Evolutionary conservation across 2,113 vertebrate genomes (phyloP).

Genomic region (Ochotona curzoniae): DNA sequence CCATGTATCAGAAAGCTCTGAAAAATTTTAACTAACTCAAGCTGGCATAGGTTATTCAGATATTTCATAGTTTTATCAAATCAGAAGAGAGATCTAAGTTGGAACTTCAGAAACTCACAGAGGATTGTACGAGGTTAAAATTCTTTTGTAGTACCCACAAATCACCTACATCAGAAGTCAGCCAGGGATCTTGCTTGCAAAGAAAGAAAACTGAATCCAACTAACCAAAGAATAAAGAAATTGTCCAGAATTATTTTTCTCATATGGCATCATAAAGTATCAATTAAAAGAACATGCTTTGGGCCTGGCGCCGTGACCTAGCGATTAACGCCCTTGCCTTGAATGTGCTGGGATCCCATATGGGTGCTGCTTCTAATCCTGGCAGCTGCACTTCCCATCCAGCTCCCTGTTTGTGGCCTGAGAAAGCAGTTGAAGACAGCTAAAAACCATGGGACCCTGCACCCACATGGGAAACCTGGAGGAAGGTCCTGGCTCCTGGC

Average conservation of each 20-base stretch:
- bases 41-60: background rate
- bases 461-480: no score
- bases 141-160: background rate
- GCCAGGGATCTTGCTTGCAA: background rate
- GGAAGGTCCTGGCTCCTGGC: no score
- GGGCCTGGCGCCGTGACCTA: no score
- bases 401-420: no score
- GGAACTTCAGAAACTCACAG: background rate
- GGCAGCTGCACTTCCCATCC: no score
- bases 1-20: background rate
- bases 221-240: background rate
- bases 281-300: background rate
- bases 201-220: background rate
- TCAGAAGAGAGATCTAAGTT: background rate
- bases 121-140: background rate
- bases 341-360: no score
- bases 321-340: no score
- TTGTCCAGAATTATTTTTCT: background rate
- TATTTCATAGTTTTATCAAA: background rate
- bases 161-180: background rate
- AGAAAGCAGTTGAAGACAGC: no score
- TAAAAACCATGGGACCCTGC: no score
- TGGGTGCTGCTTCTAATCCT: no score
- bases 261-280: background rate
- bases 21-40: slow-evolving; percentile 5